These are phyloP conservation scores for Drosophila acutilabella DNA, from an alignment of 2,888 invertebrate genomes.

Conservation along the genomic window DNA sequence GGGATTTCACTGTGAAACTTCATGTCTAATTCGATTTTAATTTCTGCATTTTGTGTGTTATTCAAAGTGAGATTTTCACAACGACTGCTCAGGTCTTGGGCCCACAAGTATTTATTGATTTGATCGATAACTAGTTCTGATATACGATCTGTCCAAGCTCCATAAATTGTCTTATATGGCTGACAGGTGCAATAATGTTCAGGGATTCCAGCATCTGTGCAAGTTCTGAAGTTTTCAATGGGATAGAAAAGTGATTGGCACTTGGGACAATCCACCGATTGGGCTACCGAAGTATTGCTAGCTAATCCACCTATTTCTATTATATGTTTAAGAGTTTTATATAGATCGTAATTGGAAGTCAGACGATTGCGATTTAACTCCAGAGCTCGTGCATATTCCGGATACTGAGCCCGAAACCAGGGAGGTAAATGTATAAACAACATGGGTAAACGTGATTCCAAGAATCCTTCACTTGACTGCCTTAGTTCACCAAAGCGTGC, in stretches of 20 bases:
- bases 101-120: conserved; percentile 4
- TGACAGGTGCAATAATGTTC: conserved; percentile 16
- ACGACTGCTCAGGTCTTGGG: neutral
- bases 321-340: conserved; percentile 21
- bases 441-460: conserved; percentile 16
- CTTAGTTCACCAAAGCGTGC: conserved; percentile 7
- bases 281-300: neutral
- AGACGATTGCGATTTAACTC: conserved; percentile 20
- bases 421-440: conserved; percentile 19
- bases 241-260: conserved; percentile 19
- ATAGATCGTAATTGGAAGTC: conserved; percentile 20
- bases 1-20: neutral
- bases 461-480: conserved; percentile 4
- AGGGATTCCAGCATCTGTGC: conserved; percentile 14
- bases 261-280: conserved; percentile 1
- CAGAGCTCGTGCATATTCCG: conserved; percentile 4
- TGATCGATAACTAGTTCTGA: conserved; percentile 3
- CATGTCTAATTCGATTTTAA: conserved; percentile 4
- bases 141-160: conserved; percentile 6
- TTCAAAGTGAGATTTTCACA: conserved; percentile 13
- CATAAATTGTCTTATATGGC: conserved; percentile 5
- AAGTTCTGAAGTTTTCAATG: neutral
- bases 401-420: conserved; percentile 15
- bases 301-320: conserved; percentile 3
- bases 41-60: neutral